Percentiles rank a stretch among this genome's conserved stretches.
These are phyloP conservation scores for Harpegnathos saltator DNA, from an alignment of 1,140 invertebrate species.

Conservation along the genomic window DNA sequence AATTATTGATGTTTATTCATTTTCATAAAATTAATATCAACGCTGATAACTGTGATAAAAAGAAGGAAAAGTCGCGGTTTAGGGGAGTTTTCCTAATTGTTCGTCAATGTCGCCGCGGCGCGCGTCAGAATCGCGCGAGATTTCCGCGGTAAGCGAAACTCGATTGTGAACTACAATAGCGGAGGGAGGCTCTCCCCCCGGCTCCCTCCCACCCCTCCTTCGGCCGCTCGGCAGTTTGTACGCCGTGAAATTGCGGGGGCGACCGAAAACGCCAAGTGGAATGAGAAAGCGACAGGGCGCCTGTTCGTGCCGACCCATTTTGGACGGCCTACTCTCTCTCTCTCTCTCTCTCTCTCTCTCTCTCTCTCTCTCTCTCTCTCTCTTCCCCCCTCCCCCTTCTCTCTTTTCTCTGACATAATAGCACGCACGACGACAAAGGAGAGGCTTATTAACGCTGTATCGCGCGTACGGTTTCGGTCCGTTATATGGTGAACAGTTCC, in stretches of 20 bases:
- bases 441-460: slow-evolving; percentile 41
- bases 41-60: too few species aligned
- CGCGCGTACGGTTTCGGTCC: slow-evolving; percentile 12
- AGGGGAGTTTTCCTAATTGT: too few species aligned
- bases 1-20: too few species aligned
- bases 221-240: slow-evolving; percentile 7
- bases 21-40: too few species aligned
- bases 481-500: slow-evolving; percentile 33
- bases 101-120: not conserved
- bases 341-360: too few species aligned
- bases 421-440: slow-evolving; percentile 5
- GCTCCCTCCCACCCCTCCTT: too few species aligned
- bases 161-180: slow-evolving; percentile 32
- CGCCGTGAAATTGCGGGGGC: slow-evolving; percentile 15
- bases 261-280: slow-evolving; percentile 46
- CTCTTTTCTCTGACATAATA: slow-evolving; percentile 46
- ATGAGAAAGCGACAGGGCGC: slow-evolving; percentile 29
- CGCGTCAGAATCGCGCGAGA: not conserved
- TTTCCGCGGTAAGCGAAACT: not conserved
- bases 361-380: not conserved
- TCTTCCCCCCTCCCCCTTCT: too few species aligned
- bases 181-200: not conserved
- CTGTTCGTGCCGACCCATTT: slow-evolving; percentile 49
- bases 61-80: too few species aligned
- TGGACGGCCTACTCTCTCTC: not conserved